Base-by-base conservation (phyloP, 1,140 invertebrate species). In the Drosophila pruinosa region DNA sequence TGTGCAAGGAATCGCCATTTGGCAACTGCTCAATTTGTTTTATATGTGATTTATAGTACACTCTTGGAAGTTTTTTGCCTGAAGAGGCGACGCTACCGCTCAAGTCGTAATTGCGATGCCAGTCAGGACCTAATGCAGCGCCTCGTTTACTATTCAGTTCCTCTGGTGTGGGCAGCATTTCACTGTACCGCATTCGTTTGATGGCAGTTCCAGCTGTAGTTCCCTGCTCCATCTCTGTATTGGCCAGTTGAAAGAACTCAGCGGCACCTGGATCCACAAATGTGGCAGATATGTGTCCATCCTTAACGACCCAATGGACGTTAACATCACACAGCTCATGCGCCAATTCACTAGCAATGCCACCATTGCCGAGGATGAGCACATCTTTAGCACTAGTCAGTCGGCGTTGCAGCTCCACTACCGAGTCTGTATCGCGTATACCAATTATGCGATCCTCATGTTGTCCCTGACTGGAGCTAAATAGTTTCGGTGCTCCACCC, bases 221-320 rank as follows among this genome's bases (percentile, higher is more conserved):
- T 3, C 24, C 1, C 2, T 45, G 57, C 28, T 12, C 43, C 17
- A 22, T 67, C 65, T 67, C 79, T 54, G 26, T 73, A n/a, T 79
- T 70, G 19, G 75, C 72, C 41, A 74, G 57, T 92, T 89, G 94
- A 77, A 99, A 98, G 92, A 99, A 99, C 92, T 98, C 94, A 4
- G 97, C 96, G 17, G 98, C 98, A n/a, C 97, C 98, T 14, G 96
- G 94, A 93, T 99, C 98, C 31, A 99, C 94, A 93, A 99, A 99
- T 7, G 97, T 97, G 15, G 97, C 95, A 5, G 96, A 96, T 78
- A 99, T 98, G 70, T 97, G 96, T 74, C 95, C 94, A 93, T 99
- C 97, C 91, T 97, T 98, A 7, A 99, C 95, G 0, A 96, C 94
- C 99, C 99, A 99, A 26, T 98, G 92, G 19, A 99, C 94, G 82